Evolutionary conservation across 2,797 vertebrate species (phyloP).

Genomic region (Falco rusticolus): DNA sequence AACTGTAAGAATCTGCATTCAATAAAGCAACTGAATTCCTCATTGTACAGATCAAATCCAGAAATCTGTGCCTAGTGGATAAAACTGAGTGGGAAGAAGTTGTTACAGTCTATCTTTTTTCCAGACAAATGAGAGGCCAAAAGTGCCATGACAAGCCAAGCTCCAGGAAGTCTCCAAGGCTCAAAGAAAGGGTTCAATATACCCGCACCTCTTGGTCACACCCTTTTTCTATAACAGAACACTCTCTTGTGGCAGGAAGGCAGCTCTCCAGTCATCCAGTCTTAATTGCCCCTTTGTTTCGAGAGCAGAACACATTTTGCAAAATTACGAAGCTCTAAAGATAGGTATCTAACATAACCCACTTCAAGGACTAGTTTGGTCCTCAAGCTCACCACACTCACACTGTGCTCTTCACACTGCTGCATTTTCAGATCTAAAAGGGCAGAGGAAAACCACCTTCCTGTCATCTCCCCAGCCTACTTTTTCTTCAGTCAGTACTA

Average conservation of each 20-base stretch:
- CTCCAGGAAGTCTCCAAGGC: neutral
- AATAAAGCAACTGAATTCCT: neutral
- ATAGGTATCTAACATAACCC: neutral
- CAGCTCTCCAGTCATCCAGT: neutral
- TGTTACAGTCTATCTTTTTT: neutral
- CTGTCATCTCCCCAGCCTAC: neutral
- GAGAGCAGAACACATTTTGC: neutral
- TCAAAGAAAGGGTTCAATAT: neutral
- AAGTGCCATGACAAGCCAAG: neutral
- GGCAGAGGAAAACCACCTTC: neutral
- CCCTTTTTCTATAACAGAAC: neutral
- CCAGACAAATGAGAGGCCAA: neutral
- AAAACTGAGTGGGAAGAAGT: neutral
- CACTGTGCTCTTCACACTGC: neutral
- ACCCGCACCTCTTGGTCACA: neutral
- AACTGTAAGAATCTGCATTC: neutral
- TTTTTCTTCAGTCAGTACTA: neutral
- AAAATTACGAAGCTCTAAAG: neutral
- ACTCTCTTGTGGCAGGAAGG: neutral
- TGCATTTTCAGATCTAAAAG: neutral
- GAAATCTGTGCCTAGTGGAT: neutral
- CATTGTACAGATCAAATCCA: neutral
- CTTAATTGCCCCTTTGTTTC: neutral
- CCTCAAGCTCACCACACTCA: neutral
- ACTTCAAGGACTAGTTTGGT: neutral